A percentile compares a stretch with the other conserved stretches of the same genome.
These are phyloP conservation scores for Zaprionus inermis DNA, from an alignment of 1,140 invertebrate genomes.

Conservation along the genomic window DNA sequence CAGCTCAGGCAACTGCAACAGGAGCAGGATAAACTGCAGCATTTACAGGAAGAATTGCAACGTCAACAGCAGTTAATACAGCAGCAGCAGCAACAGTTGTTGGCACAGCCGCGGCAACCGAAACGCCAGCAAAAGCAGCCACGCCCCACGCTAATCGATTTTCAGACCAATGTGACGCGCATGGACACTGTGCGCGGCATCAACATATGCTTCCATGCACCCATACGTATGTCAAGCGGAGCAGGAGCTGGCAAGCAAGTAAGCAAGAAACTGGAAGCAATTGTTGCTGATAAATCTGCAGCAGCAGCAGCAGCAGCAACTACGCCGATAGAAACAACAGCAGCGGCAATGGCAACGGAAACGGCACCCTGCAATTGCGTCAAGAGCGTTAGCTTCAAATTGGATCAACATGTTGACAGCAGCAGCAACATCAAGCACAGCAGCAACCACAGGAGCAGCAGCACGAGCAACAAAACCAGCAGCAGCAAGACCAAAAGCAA, in stretches of 20 bases:
- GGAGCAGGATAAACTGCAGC: slow-evolving; percentile 1
- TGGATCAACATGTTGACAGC: background rate
- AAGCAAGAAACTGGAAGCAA: background rate
- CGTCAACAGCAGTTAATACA: slow-evolving; percentile 10
- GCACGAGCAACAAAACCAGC: background rate
- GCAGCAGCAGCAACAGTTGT: background rate
- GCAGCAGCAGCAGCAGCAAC: slow-evolving; percentile 3
- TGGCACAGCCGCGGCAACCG: background rate
- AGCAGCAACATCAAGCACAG: background rate
- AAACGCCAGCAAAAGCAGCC: background rate
- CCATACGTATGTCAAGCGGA: slow-evolving; percentile 28
- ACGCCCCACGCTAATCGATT: slow-evolving; percentile 34
- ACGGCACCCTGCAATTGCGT: background rate
- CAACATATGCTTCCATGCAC: slow-evolving; percentile 50
- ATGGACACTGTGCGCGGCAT: slow-evolving; percentile 18
- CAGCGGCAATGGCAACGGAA: background rate
- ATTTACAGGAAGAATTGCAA: background rate
- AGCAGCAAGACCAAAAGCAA: background rate
- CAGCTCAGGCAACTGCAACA: slow-evolving; percentile 4
- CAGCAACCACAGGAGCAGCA: background rate
- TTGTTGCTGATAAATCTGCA: background rate
- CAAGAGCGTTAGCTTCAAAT: background rate
- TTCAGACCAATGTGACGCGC: slow-evolving; percentile 29
- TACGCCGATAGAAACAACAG: background rate
- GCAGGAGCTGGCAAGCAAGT: background rate